These are phyloP conservation scores for Catharus ustulatus DNA, from an alignment of 2,797 vertebrate genomes.

Conservation along the genomic window DNA sequence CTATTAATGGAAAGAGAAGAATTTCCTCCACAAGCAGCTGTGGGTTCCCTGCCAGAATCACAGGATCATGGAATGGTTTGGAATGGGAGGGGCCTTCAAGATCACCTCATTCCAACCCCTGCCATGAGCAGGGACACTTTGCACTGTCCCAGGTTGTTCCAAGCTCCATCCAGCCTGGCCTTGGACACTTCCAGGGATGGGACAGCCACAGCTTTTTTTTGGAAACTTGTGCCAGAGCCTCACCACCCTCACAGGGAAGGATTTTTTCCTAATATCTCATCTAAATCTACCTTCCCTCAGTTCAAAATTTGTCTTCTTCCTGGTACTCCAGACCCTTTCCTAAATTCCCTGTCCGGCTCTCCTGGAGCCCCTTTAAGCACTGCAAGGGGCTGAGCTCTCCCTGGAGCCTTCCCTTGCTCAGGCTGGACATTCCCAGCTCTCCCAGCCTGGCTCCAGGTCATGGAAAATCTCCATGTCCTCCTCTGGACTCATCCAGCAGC, in stretches of 20 bases:
- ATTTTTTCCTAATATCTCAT: not conserved
- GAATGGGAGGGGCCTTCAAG: not conserved
- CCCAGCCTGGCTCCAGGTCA: not conserved
- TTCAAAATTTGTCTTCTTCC: not conserved
- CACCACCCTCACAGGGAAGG: rapidly evolving
- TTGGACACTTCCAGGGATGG: not conserved
- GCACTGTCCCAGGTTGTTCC: not conserved
- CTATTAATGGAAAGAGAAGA: not conserved
- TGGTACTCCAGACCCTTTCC: not conserved
- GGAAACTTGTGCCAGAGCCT: rapidly evolving
- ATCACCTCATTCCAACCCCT: not conserved
- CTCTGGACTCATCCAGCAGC: not conserved
- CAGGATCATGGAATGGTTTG: not conserved
- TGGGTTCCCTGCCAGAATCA: not conserved
- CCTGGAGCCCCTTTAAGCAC: rapidly evolving
- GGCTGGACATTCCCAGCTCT: not conserved
- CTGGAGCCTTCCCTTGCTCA: not conserved
- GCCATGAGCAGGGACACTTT: not conserved
- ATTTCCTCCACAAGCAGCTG: not conserved
- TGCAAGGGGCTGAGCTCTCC: rapidly evolving
- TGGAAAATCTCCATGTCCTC: rapidly evolving
- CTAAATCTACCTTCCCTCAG: not conserved
- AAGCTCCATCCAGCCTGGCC: rapidly evolving
- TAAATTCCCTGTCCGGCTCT: not conserved
- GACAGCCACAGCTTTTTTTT: not conserved